phyloP scores from a whole-genome alignment of 2,888 invertebrate genomes.

The Ethmia dodecea region DNA sequence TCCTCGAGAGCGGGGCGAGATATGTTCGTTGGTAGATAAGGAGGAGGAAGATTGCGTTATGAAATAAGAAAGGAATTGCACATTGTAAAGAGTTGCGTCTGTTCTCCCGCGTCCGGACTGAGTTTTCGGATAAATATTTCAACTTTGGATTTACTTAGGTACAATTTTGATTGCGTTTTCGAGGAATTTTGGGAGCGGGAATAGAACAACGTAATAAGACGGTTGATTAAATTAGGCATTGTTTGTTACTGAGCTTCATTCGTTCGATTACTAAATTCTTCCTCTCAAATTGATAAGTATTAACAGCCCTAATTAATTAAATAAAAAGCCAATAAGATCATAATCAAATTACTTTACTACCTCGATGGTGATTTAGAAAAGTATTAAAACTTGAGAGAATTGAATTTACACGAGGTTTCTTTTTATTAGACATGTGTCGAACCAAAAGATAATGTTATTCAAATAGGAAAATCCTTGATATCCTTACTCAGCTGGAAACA shows the following conservation, averaged over 20 bases:
- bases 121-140: slow-evolving; percentile 52
- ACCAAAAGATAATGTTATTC: too few species aligned
- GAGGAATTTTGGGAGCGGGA: slow-evolving; percentile 31
- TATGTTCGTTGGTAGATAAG: slow-evolving; percentile 74
- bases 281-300: too few species aligned
- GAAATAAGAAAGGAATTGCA: slow-evolving; percentile 74
- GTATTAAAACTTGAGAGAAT: too few species aligned
- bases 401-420: too few species aligned
- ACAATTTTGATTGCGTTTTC: slow-evolving; percentile 40
- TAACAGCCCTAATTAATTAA: too few species aligned
- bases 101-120: slow-evolving; percentile 40
- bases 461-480: neutral
- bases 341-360: too few species aligned
- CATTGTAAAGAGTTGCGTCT: slow-evolving; percentile 62
- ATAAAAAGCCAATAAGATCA: too few species aligned
- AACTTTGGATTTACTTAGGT: slow-evolving; percentile 34
- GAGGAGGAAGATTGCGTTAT: slow-evolving; percentile 73
- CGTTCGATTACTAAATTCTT: too few species aligned
- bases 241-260: too few species aligned
- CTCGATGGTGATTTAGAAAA: too few species aligned
- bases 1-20: slow-evolving; percentile 70
- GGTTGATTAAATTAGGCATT: slow-evolving; percentile 24
- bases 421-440: too few species aligned
- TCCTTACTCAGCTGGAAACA: slow-evolving; percentile 39
- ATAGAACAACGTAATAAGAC: slow-evolving; percentile 19